Base-by-base conservation (phyloP, 92 coral and sea anemone genomes). In the Hydrozoanthus gracilis region DNA sequence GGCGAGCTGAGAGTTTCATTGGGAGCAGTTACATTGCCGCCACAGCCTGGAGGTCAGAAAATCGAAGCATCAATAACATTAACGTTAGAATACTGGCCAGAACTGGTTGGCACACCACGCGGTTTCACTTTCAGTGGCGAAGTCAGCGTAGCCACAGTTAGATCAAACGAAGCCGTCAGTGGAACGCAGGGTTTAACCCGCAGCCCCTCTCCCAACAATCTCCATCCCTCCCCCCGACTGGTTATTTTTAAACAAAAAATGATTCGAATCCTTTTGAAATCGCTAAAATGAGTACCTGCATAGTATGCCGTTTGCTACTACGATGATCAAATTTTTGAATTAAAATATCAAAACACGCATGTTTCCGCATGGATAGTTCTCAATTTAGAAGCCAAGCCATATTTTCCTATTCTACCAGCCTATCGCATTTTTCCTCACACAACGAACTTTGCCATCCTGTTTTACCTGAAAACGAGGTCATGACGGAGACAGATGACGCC, bases 1-100 rank as follows among this genome's bases (percentile, higher is more conserved):
- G 85, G 85, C 18, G 85, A 80, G 48, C 60, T 46, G 62, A 80
- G 69, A 14, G 46, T 80, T 9, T 73, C 85, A 65, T 62, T 80
- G n/a, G 47, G 5, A 44, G 61, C 73, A 80, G 73, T 58, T 16
- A 80, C 51, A 64, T 80, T 80, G 15, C 85, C 85, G 3, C 85
- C 85, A 65, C 85, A 80, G 20, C 85, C 85, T 80, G 73, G n/a
- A 39, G 2, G 62, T 8, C 2, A n/a, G 16, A 0, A 35, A 78
- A 44, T 44, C 52, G 49, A 80, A 9, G 13, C 45, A 9, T 64
- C 39, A 27, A 62, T 18, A 67, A 67, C 72, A 3, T 7, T 5
- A 8, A 67, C 6, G 6, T n/a, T 11, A 44, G 39, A 65, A n/a
- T 65, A 27, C n/a, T 16, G 17, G 71, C 16, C 45, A 66, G 27